A percentile compares a stretch with the other conserved stretches of the same genome.
phyloP scores from a whole-genome alignment of 2,888 invertebrate genomes.

The Cyrtodaria siliqua region DNA sequence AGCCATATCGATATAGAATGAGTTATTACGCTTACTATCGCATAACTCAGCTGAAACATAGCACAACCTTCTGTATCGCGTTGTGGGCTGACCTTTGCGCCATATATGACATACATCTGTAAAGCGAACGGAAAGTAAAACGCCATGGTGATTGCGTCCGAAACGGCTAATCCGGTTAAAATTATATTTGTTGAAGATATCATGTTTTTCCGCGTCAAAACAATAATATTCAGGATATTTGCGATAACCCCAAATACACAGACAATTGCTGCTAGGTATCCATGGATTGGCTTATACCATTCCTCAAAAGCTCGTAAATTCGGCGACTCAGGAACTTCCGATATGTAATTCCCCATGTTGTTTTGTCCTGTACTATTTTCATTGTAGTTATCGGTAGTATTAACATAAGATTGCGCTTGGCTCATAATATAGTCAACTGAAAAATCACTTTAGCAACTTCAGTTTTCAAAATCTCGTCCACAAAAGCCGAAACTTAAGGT shows the following conservation, averaged over 20 bases:
- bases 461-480: too few relatives aligned
- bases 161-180: conserved; percentile 93
- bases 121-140: conserved; percentile 97
- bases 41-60: conserved; percentile 90
- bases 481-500: too few relatives aligned
- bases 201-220: conserved; percentile 96
- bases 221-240: conserved; percentile 95
- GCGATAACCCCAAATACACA: conserved; percentile 96
- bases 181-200: conserved; percentile 95
- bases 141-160: conserved; percentile 94
- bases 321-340: conserved; percentile 45
- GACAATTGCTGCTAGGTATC: conserved; percentile 94
- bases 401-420: conserved; percentile 42
- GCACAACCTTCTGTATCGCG: conserved; percentile 82
- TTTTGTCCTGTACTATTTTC: conserved; percentile 31
- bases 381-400: conserved; percentile 52
- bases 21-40: conserved; percentile 94
- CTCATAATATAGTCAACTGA: conserved; percentile 43
- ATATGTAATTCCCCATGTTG: conserved; percentile 63
- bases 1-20: conserved; percentile 98
- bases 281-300: conserved; percentile 89
- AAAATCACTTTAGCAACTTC: too few relatives aligned
- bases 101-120: conserved; percentile 80
- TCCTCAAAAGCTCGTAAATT: conserved; percentile 62
- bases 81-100: conserved; percentile 65